Percentiles rank a stretch among this genome's conserved stretches.
phyloP scores from a whole-genome alignment of 2,888 invertebrate species.

The Drosophila helvetica region DNA sequence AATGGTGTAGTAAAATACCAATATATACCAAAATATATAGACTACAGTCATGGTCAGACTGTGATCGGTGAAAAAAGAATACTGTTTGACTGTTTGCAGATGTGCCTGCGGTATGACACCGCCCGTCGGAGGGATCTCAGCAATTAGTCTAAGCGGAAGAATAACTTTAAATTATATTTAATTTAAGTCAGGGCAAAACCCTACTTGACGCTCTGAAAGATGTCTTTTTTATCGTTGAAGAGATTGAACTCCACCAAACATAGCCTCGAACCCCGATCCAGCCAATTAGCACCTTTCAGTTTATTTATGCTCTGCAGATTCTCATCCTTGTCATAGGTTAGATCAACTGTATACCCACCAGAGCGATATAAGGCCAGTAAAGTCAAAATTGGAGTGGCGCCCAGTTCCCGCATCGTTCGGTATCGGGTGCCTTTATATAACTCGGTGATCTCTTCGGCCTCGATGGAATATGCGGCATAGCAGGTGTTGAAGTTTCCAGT shows the following conservation, averaged over 20 bases:
- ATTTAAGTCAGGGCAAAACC: slow-evolving; percentile 3
- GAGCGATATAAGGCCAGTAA: slow-evolving; percentile 85
- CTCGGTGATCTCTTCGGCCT: slow-evolving; percentile 85
- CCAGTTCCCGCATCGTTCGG: slow-evolving; percentile 79
- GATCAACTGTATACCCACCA: slow-evolving; percentile 86
- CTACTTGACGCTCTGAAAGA: slow-evolving; percentile 88
- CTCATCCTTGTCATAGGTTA: slow-evolving; percentile 83
- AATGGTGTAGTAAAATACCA: slow-evolving; percentile 86
- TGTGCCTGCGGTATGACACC: slow-evolving; percentile 87
- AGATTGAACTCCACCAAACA: slow-evolving; percentile 89
- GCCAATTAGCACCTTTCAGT: slow-evolving; percentile 87
- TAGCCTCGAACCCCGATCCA: slow-evolving; percentile 88
- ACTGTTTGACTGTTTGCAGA: slow-evolving; percentile 86
- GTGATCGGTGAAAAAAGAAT: slow-evolving; percentile 85
- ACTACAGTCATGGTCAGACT: slow-evolving; percentile 85
- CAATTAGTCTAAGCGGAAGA: slow-evolving; percentile 85
- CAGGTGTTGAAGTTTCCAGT: slow-evolving; percentile 86
- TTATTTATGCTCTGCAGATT: slow-evolving; percentile 84
- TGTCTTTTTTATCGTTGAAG: slow-evolving; percentile 89
- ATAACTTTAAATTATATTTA: neutral
- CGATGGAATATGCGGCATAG: slow-evolving; percentile 85
- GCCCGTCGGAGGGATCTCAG: slow-evolving; percentile 89
- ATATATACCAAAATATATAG: slow-evolving; percentile 85
- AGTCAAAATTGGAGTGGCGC: slow-evolving; percentile 84
- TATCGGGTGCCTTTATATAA: slow-evolving; percentile 48